Percentiles rank a stretch among this genome's conserved stretches.
phyloP scores from a whole-genome alignment of 1,140 invertebrate species.

The Lepidurus couesii region DNA sequence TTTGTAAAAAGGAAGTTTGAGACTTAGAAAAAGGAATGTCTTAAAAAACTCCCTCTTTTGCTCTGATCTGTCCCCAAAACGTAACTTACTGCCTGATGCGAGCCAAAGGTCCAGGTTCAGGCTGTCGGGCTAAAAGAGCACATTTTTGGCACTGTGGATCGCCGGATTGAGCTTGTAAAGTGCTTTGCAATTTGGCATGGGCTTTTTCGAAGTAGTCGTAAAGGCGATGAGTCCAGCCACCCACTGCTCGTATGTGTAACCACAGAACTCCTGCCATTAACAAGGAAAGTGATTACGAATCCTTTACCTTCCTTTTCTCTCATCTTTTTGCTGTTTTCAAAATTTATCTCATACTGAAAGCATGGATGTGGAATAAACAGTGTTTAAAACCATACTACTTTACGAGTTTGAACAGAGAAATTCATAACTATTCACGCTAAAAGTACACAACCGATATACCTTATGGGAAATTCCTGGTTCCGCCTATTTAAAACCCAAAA shows the following conservation, averaged over 20 bases:
- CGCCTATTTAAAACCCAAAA: too few relatives aligned
- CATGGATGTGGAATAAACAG: too few relatives aligned
- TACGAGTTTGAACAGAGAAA: too few relatives aligned
- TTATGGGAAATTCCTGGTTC: too few relatives aligned
- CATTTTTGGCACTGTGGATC: neutral
- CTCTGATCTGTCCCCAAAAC: neutral
- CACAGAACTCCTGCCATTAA: slow-evolving; percentile 72
- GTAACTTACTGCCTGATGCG: neutral
- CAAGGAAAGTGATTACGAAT: neutral
- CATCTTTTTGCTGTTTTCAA: neutral
- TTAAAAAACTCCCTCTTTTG: neutral
- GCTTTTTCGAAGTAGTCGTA: slow-evolving; percentile 77
- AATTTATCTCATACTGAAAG: too few relatives aligned
- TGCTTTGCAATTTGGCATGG: slow-evolving; percentile 38
- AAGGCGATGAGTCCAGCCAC: slow-evolving; percentile 87
- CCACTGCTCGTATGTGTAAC: slow-evolving; percentile 87
- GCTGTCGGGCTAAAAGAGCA: neutral
- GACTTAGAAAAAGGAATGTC: too few relatives aligned
- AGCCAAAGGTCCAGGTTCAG: neutral
- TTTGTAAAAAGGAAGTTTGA: too few relatives aligned
- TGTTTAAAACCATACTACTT: too few relatives aligned
- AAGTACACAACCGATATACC: too few relatives aligned
- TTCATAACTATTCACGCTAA: too few relatives aligned
- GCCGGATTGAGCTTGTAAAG: neutral
- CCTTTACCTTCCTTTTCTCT: neutral